Base-by-base conservation (phyloP, 2,113 vertebrate species). In the Anser brachyrhynchus region DNA sequence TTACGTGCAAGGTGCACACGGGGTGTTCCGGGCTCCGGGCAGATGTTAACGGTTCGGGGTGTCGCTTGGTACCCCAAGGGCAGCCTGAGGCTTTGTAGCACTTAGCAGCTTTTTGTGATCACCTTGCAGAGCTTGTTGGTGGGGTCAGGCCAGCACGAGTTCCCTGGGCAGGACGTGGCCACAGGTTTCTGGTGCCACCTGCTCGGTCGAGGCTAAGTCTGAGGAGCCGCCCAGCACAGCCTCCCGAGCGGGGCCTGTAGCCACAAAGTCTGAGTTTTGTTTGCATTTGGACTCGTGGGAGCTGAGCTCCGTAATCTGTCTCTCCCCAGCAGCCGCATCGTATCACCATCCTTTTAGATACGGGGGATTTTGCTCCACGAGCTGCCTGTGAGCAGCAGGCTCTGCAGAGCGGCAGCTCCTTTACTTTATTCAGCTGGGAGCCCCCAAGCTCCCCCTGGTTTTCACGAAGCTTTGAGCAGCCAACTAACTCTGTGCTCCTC, bases 221-320 rank as follows among this genome's bases (percentile, higher is more conserved):
- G 35, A 65, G 67, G 84, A 84, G 65, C 84, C 0, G 5, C 37
- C 49, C 66, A 74, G 89, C 51, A 46, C 67, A 29, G 3, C 37
- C 76, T 81, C 44, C 65, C 0, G 7, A 46, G 44, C 3, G 2
- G 10, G 3, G 57, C 52, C 49, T 3, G 5, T 12, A 93, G 94
- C 85, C 92, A 77, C 67, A 11, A 31, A 95, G 92, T 90, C 95
- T 93, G 83, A 37, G 59, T 52, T 95, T 51, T 95, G 89, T 92
- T 96, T 96, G 90, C 64, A 2, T 37, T 86, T 0, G 3, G 59
- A 15, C 59, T 8, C 10, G 72, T 58, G 64, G 51, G 85, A 93
- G 82, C 82, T 77, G 88, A 93, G 75, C 85, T 96, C 55, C 33
- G 55, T 89, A 58, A 57, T 93, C 88, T 90, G 74, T 7, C 71